Evolutionary conservation across 2,888 invertebrate species (phyloP).

Genomic region (Thereva unica): DNA sequence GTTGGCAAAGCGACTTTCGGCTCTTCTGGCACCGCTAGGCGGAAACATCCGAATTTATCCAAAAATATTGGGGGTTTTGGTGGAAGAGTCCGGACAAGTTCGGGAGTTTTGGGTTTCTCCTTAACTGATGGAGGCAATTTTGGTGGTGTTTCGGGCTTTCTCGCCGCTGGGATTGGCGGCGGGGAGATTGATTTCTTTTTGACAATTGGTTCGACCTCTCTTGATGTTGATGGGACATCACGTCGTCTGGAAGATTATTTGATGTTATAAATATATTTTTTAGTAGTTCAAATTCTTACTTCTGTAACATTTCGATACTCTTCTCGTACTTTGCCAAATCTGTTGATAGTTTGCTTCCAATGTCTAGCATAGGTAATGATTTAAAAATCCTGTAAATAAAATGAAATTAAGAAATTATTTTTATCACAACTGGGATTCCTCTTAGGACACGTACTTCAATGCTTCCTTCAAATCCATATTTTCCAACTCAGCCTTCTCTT

Average conservation of each 20-base stretch:
- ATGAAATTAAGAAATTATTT: conserved; percentile 16
- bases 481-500: conserved; percentile 63
- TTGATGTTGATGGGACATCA: conserved; percentile 27
- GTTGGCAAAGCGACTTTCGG: conserved; percentile 34
- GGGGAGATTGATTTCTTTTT: conserved; percentile 22
- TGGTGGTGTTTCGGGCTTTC: conserved; percentile 41
- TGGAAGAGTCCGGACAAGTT: conserved; percentile 50
- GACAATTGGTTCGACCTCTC: conserved; percentile 23
- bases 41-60: conserved; percentile 75
- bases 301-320: conserved; percentile 49
- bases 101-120: conserved; percentile 47
- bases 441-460: conserved; percentile 62
- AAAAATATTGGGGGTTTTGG: conserved; percentile 64
- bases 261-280: background rate
- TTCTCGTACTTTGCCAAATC: conserved; percentile 50
- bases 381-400: conserved; percentile 62
- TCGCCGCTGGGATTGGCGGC: conserved; percentile 28
- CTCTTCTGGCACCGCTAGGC: conserved; percentile 64
- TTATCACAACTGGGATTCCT: background rate
- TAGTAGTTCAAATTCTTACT: conserved; percentile 4
- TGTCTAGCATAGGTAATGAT: conserved; percentile 71
- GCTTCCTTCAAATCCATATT: conserved; percentile 70
- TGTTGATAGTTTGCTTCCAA: conserved; percentile 47
- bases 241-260: conserved; percentile 13
- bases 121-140: conserved; percentile 42